These are phyloP conservation scores for Ricordea florida DNA, from an alignment of 92 coral and sea anemone genomes.

Conservation along the genomic window DNA sequence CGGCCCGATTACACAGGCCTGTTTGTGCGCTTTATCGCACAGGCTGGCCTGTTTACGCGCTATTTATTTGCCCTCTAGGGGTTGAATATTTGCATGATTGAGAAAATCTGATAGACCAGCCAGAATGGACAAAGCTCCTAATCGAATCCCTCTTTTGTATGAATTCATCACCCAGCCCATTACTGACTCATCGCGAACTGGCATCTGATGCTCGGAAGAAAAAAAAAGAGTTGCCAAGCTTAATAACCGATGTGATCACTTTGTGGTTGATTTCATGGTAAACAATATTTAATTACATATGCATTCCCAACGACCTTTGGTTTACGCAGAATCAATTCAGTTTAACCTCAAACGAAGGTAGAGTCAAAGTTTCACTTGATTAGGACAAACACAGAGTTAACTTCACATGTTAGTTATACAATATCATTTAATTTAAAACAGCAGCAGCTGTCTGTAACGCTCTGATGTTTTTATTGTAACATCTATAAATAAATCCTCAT, in stretches of 20 bases:
- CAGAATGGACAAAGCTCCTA: no score
- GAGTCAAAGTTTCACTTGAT: slow-evolving; percentile 7
- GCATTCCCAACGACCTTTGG: slow-evolving; percentile 8
- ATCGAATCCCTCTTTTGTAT: no score
- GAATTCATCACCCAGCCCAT: no score
- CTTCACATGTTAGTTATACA: neutral
- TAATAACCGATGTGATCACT: neutral
- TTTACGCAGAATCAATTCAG: neutral
- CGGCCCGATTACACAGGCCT: no score
- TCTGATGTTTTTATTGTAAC: neutral
- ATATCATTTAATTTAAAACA: neutral
- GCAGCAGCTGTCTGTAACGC: neutral
- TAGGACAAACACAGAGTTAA: neutral
- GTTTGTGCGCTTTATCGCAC: no score
- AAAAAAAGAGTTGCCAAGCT: neutral
- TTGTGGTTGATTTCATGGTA: slow-evolving; percentile 5
- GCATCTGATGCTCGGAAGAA: neutral
- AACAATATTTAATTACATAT: neutral
- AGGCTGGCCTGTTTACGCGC: no score
- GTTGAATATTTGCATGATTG: no score
- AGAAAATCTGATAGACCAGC: no score
- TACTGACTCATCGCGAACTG: neutral
- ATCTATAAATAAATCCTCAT: neutral
- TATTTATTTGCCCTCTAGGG: no score
- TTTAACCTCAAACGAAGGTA: neutral